A percentile compares a stretch with the other conserved stretches of the same genome.
Evolutionary conservation across 2,888 invertebrate genomes (phyloP).

Genomic region (Yponomeuta cagnagella): DNA sequence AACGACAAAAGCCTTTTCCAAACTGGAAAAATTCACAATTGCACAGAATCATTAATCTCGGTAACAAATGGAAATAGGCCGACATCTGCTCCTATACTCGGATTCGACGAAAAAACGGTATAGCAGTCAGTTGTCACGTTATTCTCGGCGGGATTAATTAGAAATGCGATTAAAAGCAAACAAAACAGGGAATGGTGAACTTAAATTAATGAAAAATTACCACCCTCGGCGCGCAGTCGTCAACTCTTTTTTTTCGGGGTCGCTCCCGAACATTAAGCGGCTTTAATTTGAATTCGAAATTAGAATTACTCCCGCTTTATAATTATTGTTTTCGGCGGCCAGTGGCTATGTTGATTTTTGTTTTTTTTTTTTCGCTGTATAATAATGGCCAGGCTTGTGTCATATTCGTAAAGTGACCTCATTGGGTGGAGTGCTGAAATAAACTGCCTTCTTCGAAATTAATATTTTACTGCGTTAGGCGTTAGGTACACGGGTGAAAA

Average conservation of each 20-base stretch:
- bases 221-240: slow-evolving; percentile 74
- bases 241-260: slow-evolving; percentile 74
- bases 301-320: slow-evolving; percentile 76
- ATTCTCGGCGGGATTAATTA: slow-evolving; percentile 77
- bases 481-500: no score
- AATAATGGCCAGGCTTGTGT: not conserved
- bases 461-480: not conserved
- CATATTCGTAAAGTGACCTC: slow-evolving; percentile 1
- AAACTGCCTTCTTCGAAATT: not conserved
- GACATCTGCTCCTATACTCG: slow-evolving; percentile 70
- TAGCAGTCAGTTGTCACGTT: slow-evolving; percentile 76
- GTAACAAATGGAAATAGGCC: slow-evolving; percentile 76
- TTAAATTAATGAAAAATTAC: slow-evolving; percentile 77
- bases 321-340: slow-evolving; percentile 69
- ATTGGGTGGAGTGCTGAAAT: not conserved
- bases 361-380: not conserved
- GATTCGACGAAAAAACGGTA: slow-evolving; percentile 64
- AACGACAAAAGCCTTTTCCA: slow-evolving; percentile 67
- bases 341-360: slow-evolving; percentile 50
- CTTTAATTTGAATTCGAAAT: slow-evolving; percentile 77
- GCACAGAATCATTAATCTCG: slow-evolving; percentile 76
- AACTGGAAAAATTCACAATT: slow-evolving; percentile 75
- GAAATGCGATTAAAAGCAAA: slow-evolving; percentile 77
- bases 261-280: slow-evolving; percentile 76
- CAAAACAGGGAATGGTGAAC: slow-evolving; percentile 77